Base-by-base conservation (phyloP, 2,888 invertebrate species). In the Ophion ventricosus region DNA sequence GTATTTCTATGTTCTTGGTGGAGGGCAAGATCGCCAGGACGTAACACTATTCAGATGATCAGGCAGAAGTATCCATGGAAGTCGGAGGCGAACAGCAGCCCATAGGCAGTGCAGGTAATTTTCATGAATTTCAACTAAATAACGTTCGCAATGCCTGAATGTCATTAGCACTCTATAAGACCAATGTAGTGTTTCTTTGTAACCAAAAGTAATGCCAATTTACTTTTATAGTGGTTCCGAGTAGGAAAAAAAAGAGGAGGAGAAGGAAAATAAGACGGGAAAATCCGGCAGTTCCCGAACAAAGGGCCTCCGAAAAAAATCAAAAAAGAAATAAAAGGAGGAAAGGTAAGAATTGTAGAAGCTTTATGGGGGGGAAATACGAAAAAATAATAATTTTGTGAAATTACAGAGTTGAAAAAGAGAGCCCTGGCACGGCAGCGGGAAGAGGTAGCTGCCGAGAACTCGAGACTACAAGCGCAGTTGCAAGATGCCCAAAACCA, bases 21-120 rank as follows among this genome's bases (percentile, higher is more conserved):
- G n/a, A n/a, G n/a, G n/a, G n/a, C n/a, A n/a, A n/a, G n/a, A n/a
- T n/a, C n/a, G n/a, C n/a, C n/a, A n/a, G n/a, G n/a, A n/a, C n/a
- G n/a, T n/a, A n/a, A n/a, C n/a, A n/a, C n/a, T n/a, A n/a, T n/a
- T n/a, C n/a, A n/a, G n/a, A n/a, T n/a, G n/a, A n/a, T n/a, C n/a
- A n/a, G n/a, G n/a, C n/a, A n/a, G n/a, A n/a, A n/a, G 14, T n/a
- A 54, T n/a, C 17, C 29, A 17, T 25, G 2, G 26, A 63, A 26
- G 63, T 63, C 20, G 63, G 14, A 26, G 63, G 23, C 63, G 29
- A 29, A 26, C 63, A 63, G 26, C 63, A 63, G 26, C 63, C 29
- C 23, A 63, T 63, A 1, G 17, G 63, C 10, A 63, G 26, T 20
- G 63, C 63, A 63, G 63, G 63, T 63, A 63, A 63, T 63, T 63